phyloP scores from a whole-genome alignment of 2,888 invertebrate species.

The Notocelia uddmanniana region DNA sequence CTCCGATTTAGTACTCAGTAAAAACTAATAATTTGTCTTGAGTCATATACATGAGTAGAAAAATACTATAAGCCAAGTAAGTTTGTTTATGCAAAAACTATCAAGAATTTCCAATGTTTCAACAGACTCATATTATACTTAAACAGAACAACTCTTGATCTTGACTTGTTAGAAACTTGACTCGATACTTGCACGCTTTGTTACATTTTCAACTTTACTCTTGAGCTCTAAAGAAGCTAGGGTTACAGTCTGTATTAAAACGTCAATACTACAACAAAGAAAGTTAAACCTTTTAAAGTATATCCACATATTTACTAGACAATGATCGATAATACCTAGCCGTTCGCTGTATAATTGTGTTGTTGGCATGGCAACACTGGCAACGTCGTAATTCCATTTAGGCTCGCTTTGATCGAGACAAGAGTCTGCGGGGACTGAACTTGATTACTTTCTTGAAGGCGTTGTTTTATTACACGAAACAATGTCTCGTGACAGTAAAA shows the following conservation, averaged over 20 bases:
- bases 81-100: not conserved
- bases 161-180: not conserved
- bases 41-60: not conserved
- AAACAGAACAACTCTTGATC: not conserved
- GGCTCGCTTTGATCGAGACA: slow-evolving; percentile 37
- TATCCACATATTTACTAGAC: not conserved
- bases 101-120: not conserved
- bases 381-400: slow-evolving; percentile 37
- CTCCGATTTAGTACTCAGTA: not conserved
- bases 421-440: slow-evolving; percentile 38
- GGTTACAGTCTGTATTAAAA: slow-evolving; percentile 1
- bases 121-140: not conserved
- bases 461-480: slow-evolving; percentile 5
- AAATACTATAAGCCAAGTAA: not conserved
- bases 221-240: not conserved
- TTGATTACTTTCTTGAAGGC: slow-evolving; percentile 35
- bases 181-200: not conserved
- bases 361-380: slow-evolving; percentile 30
- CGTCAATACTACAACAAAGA: not conserved
- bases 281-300: slow-evolving; percentile 11
- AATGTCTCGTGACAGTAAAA: slow-evolving; percentile 2
- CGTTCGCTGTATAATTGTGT: slow-evolving; percentile 28
- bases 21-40: not conserved
- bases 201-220: not conserved
- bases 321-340: not conserved